Conservation (phyloP, 2,888 invertebrate species). For the Clepsis dumicolana region DNA sequence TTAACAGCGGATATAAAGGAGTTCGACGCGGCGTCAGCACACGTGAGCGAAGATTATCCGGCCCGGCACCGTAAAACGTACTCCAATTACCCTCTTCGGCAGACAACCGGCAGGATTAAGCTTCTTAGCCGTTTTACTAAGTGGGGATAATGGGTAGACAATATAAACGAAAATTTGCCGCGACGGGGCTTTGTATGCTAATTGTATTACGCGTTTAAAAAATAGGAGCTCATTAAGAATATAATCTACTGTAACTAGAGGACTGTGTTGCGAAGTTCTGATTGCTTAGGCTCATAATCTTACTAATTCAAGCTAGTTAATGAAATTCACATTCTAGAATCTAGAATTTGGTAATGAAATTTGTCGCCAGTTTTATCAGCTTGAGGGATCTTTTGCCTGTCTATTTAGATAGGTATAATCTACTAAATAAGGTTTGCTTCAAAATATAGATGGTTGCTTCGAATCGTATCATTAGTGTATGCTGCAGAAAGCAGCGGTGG, state of each 20-base stretch:
- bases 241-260: slow-evolving; percentile 5
- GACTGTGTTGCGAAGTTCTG: background rate
- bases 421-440: background rate
- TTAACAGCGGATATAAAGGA: slow-evolving; percentile 46
- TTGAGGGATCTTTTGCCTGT: background rate
- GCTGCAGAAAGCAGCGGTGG: slow-evolving; percentile 21
- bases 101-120: slow-evolving; percentile 54
- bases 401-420: too few relatives aligned
- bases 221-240: slow-evolving; percentile 10
- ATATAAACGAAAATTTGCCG: slow-evolving; percentile 56
- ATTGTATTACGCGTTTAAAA: slow-evolving; percentile 21
- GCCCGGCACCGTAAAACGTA: slow-evolving; percentile 49
- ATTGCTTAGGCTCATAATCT: background rate
- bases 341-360: background rate
- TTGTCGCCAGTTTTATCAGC: background rate
- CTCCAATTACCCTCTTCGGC: slow-evolving; percentile 57
- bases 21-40: slow-evolving; percentile 36
- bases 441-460: background rate
- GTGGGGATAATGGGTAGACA: slow-evolving; percentile 50
- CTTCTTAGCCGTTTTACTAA: slow-evolving; percentile 56
- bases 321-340: background rate
- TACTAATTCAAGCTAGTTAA: background rate
- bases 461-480: slow-evolving; percentile 21
- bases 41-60: slow-evolving; percentile 54
- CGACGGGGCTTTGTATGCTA: slow-evolving; percentile 38